phyloP scores from a whole-genome alignment of 92 coral and sea anemone genomes.

The Paramuricea clavata region DNA sequence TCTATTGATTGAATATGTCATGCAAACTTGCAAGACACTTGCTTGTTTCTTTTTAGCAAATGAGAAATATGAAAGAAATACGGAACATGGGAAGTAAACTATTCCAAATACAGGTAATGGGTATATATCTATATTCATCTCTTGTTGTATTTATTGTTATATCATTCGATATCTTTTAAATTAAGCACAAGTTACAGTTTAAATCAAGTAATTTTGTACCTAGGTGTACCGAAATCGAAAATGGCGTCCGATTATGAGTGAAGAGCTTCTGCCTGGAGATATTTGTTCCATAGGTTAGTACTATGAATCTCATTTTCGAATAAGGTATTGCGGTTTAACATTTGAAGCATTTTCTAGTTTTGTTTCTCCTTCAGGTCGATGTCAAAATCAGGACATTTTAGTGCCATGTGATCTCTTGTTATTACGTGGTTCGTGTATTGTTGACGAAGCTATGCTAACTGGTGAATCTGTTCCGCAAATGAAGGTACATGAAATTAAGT shows the following conservation, averaged over 20 bases:
- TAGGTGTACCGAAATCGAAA: slow-evolving; percentile 94
- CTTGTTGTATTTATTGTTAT: too few relatives aligned
- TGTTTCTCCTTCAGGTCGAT: slow-evolving; percentile 76
- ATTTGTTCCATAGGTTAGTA: slow-evolving; percentile 92
- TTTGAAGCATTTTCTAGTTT: too few relatives aligned
- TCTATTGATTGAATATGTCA: not conserved
- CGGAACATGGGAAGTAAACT: slow-evolving; percentile 97
- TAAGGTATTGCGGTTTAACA: too few relatives aligned
- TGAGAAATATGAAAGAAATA: slow-evolving; percentile 97
- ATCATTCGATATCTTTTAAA: too few relatives aligned
- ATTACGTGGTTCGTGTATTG: slow-evolving; percentile 96
- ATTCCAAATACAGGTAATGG: slow-evolving; percentile 80
- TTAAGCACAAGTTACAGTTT: not conserved
- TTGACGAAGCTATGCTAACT: slow-evolving; percentile 98
- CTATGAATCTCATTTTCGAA: not conserved
- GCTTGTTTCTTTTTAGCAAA: slow-evolving; percentile 75
- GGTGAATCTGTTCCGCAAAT: slow-evolving; percentile 99
- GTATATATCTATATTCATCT: too few relatives aligned
- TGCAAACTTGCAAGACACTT: too few relatives aligned
- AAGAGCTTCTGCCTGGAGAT: slow-evolving; percentile 95
- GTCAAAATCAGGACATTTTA: slow-evolving; percentile 86
- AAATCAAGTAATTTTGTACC: not conserved
- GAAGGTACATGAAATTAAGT: too few relatives aligned
- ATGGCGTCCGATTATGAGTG: slow-evolving; percentile 93
- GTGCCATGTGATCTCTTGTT: slow-evolving; percentile 95